A percentile compares a stretch with the other conserved stretches of the same genome.
Evolutionary conservation across 2,888 invertebrate species (phyloP).

Genomic region (Pocota personata): DNA sequence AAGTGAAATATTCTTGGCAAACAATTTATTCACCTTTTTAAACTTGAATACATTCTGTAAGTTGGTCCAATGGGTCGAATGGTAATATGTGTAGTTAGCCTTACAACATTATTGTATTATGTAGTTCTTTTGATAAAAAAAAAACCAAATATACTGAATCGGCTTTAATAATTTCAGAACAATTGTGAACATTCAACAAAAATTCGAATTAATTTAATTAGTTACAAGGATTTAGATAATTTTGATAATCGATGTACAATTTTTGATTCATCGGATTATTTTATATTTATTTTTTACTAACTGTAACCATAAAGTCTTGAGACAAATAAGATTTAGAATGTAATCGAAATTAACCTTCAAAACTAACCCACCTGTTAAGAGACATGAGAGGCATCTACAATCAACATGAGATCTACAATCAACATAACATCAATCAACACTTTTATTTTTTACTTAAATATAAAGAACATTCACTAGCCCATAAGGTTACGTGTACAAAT

Average conservation of each 20-base stretch:
- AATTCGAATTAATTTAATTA: constrained; percentile 1
- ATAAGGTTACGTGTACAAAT: not conserved
- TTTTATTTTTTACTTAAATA: not conserved
- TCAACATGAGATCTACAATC: constrained; percentile 8
- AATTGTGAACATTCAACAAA: constrained; percentile 16
- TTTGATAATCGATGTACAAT: constrained; percentile 14
- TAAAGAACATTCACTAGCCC: not conserved
- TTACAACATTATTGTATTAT: not conserved
- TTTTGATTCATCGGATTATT: constrained; percentile 48
- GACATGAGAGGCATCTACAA: not conserved
- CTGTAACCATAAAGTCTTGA: no score
- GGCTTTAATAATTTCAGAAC: constrained; percentile 48
- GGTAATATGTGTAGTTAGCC: not conserved
- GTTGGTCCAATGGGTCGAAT: not conserved
- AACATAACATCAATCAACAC: not conserved
- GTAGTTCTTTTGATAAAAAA: not conserved
- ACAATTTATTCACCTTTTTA: no score
- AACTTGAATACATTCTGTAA: not conserved
- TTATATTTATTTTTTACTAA: not conserved
- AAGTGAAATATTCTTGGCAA: no score
- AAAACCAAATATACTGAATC: not conserved
- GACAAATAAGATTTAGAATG: not conserved
- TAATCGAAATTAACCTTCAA: not conserved
- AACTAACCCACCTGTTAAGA: not conserved
- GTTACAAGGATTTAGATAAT: constrained; percentile 3